Evolutionary conservation across 2,888 invertebrate genomes (phyloP), one percentile per base, ranked within the genome.

Genomic region (Mamestra brassicae): DNA sequence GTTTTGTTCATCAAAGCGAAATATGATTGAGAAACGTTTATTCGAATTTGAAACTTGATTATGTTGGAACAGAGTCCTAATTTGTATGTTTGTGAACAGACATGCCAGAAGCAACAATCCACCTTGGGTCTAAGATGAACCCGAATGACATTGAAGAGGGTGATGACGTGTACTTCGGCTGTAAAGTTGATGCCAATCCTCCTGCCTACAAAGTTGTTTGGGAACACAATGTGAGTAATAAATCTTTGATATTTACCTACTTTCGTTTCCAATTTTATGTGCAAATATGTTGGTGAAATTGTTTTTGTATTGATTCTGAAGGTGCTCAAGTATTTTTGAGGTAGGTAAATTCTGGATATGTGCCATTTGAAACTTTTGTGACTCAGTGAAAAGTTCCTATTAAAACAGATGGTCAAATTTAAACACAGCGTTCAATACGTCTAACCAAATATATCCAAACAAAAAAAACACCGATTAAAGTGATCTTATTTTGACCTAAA

Each of bases 141-240:
- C 96, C 97, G 11, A 96, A 97, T 88, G 96, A 96, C 89, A 96
- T 96, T 66, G 96, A 96, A 86, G 96, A 96, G 90, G 96, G 96
- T 34, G 96, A 96, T 85, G 95, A 97, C 89, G 96, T 97, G 34
- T 96, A 96, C 88, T 97, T 97, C 85, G 95, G 91, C 68, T 97
- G 97, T 85, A 93, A 93, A 76, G 96, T 97, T 71, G 95, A 95
- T 86, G 96, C 96, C 82, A 96, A 97, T 89, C 97, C 97, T 17
- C 94, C 95, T 47, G 95, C 96, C 80, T 96, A 96, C 90, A 97
- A 97, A 94, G 95, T 97, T 83, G 91, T 96, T 81, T 97, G 97
- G 97, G 96, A 96, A 85, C 96, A 97, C 87, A 95, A 96, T 84
- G 97, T 97, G 86, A 96, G 96, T 94, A 76, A 76, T 76, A 74